Evolutionary conservation across 2,888 invertebrate genomes (phyloP).

Genomic region (Cartodere bifasciata): DNA sequence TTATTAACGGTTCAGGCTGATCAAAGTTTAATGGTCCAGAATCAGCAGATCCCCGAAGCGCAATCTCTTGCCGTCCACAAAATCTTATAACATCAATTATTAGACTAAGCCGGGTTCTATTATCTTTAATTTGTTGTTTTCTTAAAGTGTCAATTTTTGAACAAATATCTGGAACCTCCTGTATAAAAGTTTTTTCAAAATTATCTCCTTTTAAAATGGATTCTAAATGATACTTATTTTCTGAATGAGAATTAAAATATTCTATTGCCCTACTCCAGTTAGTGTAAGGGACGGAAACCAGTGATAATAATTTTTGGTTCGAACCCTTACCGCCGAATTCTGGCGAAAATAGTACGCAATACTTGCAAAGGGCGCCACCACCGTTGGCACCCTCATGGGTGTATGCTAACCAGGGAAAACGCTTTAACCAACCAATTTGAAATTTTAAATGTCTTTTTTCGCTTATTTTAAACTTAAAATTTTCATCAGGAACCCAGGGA

Average conservation of each 20-base stretch:
- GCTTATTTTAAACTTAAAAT: too few relatives aligned
- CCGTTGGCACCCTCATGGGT: too few relatives aligned
- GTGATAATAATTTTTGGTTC: slow-evolving; percentile 2
- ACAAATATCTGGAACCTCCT: background rate
- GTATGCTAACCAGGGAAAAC: slow-evolving; percentile 5
- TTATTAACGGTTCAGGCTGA: slow-evolving; percentile 4
- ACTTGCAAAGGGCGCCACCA: slow-evolving; percentile 5
- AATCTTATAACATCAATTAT: slow-evolving; percentile 12
- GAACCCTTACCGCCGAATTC: slow-evolving; percentile 1
- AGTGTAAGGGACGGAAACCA: slow-evolving; percentile 2
- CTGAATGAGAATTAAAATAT: slow-evolving; percentile 1
- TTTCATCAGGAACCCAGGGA: too few relatives aligned
- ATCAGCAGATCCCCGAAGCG: slow-evolving; percentile 12
- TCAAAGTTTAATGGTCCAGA: slow-evolving; percentile 6
- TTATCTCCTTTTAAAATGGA: background rate
- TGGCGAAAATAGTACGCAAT: slow-evolving; percentile 4
- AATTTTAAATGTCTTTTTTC: too few relatives aligned
- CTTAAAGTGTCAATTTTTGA: slow-evolving; percentile 4
- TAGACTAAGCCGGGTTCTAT: slow-evolving; percentile 7
- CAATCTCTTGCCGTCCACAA: slow-evolving; percentile 12
- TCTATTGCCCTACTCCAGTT: slow-evolving; percentile 2
- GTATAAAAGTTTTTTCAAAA: slow-evolving; percentile 1
- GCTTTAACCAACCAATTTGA: slow-evolving; percentile 3
- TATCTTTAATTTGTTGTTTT: slow-evolving; percentile 11
- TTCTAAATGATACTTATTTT: slow-evolving; percentile 1